These are phyloP conservation scores for Margarornis squamiger DNA, from an alignment of 2,797 vertebrate species.

Conservation along the genomic window DNA sequence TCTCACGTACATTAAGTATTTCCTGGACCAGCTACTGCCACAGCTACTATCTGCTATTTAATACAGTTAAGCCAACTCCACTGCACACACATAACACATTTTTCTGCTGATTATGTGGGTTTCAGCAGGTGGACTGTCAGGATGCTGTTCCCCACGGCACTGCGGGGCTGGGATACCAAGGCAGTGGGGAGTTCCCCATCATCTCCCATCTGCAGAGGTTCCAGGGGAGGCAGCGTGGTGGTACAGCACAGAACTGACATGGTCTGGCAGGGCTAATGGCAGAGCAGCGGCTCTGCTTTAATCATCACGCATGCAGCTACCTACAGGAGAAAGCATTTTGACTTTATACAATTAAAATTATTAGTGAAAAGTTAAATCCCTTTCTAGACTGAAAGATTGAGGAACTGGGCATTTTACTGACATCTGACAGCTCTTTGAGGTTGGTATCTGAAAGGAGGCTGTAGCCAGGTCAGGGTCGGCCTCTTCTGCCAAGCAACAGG, in stretches of 20 bases:
- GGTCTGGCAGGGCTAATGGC: no score
- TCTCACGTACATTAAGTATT: neutral
- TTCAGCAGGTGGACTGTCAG: neutral
- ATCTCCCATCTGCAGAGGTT: neutral
- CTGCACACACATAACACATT: rapidly evolving
- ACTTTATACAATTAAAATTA: neutral
- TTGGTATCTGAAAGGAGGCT: neutral
- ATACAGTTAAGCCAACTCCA: neutral
- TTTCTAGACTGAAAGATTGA: neutral
- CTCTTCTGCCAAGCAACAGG: neutral
- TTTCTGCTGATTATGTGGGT: rapidly evolving
- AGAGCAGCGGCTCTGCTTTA: neutral
- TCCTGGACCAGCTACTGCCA: neutral
- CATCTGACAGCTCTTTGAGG: neutral
- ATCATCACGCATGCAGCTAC: rapidly evolving
- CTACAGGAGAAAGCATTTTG: neutral
- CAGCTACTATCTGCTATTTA: neutral
- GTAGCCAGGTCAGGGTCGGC: rapidly evolving
- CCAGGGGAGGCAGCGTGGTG: rapidly evolving
- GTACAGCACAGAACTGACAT: rapidly evolving
- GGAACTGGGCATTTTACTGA: neutral
- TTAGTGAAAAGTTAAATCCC: neutral
- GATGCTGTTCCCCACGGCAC: neutral
- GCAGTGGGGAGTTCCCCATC: neutral
- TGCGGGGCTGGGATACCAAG: rapidly evolving